Evolutionary conservation across 92 coral and sea anemone species (phyloP).

Genomic region (Siderastrea radians): DNA sequence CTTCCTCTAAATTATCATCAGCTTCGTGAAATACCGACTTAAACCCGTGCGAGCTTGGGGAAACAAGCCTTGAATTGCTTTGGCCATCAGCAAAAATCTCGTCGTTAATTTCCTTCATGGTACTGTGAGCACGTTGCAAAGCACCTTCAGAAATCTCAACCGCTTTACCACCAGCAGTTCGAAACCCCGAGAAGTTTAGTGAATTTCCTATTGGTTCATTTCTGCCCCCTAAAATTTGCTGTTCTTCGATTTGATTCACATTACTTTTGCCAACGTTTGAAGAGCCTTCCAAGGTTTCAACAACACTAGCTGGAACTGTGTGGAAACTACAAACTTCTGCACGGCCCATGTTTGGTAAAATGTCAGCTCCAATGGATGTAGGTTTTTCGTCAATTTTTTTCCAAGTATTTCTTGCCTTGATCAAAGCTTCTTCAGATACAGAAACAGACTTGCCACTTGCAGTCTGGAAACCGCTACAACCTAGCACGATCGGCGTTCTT

Average conservation of each 20-base stretch:
- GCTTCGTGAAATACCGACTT: not conserved
- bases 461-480: not conserved
- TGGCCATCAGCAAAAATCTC: not conserved
- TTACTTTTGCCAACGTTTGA: not conserved
- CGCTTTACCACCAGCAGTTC: slow-evolving; percentile 75
- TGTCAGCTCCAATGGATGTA: not conserved
- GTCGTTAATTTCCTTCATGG: slow-evolving; percentile 13
- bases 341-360: not conserved
- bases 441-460: not conserved
- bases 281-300: no score
- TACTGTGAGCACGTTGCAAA: slow-evolving; percentile 47
- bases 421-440: not conserved
- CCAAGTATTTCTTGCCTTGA: not conserved
- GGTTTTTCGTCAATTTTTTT: not conserved
- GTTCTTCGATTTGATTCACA: not conserved
- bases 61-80: not conserved
- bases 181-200: slow-evolving; percentile 33
- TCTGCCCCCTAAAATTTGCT: not conserved
- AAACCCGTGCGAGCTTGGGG: not conserved
- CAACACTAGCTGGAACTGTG: not conserved
- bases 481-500: not conserved
- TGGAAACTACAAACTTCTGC: not conserved
- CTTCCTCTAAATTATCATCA: not conserved
- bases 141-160: slow-evolving; percentile 70
- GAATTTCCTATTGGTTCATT: not conserved